Evolutionary conservation across 2,113 vertebrate species (phyloP), one percentile per base, ranked within the genome.

Genomic region (Cyprinodon tularosa): DNA sequence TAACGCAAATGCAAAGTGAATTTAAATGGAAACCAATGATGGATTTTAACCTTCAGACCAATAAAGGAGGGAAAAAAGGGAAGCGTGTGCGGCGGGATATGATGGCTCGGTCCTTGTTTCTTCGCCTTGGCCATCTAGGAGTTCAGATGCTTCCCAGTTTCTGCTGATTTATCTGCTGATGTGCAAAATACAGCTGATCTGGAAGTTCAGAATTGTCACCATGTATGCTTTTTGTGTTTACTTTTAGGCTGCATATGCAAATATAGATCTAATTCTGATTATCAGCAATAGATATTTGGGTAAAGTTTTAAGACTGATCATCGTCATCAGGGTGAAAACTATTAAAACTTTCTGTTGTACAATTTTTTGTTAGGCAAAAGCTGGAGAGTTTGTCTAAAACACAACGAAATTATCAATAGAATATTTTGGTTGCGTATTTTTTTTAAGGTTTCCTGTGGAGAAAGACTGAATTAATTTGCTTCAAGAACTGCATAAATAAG

Each of bases 31-130:
- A 44, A 47, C 22, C 48, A 38, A 72, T 85, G 80, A 88, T 83
- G 66, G 74, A 85, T 81, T 82, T 63, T 78, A 77, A 86, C 85
- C 78, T 88, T 88, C 75, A 65, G 40, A 69, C 60, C 48, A 45
- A 14, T 84, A 82, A 74, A 64, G n/a, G 64, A 66, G 66, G 22
- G 40, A 38, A 29, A 66, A 63, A 74, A 80, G 29, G 37, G 36
- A 44, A 68, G 17, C 20, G 3, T 65, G 65, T 50, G 64, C 62
- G 45, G 36, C 29, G 29, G 42, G 44, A 14, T 12, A 1, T 62
- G 81, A 78, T 62, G 68, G 83, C 83, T 78, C 36, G 45, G 9
- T 60, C 53, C 15, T 72, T 78, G 40, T 65, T 29, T 64, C 42
- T 50, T 36, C 62, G 48, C 68, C 59, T 65, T 22, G 36, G 22